Percentiles rank a stretch among this genome's conserved stretches.
phyloP scores from a whole-genome alignment of 2,113 vertebrate genomes.

The Ibidorhyncha struthersii region DNA sequence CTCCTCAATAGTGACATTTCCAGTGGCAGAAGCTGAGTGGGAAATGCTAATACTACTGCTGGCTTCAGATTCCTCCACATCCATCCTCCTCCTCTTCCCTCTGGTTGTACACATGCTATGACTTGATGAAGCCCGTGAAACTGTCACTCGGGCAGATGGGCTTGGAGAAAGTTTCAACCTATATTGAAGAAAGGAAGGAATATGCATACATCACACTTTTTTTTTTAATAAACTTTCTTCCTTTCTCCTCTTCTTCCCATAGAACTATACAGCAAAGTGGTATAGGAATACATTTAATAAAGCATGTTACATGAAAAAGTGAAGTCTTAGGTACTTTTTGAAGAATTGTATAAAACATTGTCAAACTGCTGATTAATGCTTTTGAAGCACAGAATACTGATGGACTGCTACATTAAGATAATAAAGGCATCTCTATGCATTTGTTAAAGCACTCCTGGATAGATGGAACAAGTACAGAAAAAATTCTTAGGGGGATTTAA shows the following conservation, averaged over 20 bases:
- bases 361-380: neutral
- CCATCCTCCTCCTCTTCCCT: slow-evolving; percentile 87
- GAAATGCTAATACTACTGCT: slow-evolving; percentile 89
- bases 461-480: neutral
- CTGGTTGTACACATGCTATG: slow-evolving; percentile 79
- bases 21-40: slow-evolving; percentile 88
- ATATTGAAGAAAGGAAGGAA: neutral
- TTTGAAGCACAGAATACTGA: neutral
- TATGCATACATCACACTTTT: neutral
- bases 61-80: slow-evolving; percentile 87
- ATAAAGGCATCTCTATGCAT: neutral
- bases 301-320: neutral
- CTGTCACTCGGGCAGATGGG: slow-evolving; percentile 84
- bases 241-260: neutral
- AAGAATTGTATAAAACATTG: neutral
- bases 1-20: slow-evolving; percentile 84
- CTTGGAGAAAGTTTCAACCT: slow-evolving; percentile 88
- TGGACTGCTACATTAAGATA: neutral
- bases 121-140: slow-evolving; percentile 87
- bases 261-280: neutral
- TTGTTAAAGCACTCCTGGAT: neutral
- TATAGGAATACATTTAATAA: neutral
- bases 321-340: neutral
- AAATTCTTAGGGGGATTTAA: neutral
- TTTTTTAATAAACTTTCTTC: neutral